A percentile compares a stretch with the other conserved stretches of the same genome.
Evolutionary conservation across 1,140 invertebrate species (phyloP).

Genomic region (Acyrthosiphon pisum): DNA sequence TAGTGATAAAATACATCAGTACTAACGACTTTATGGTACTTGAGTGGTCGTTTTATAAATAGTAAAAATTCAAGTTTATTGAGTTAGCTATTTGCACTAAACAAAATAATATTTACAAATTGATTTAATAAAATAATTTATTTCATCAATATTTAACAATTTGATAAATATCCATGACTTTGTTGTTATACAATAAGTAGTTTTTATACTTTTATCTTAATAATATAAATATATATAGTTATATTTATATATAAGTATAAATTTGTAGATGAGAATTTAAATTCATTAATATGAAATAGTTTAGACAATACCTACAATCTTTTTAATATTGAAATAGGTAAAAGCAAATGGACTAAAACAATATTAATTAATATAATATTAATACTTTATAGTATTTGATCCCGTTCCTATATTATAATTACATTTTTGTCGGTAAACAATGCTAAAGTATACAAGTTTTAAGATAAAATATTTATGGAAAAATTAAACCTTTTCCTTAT

Average conservation of each 20-base stretch:
- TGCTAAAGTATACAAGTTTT: not conserved
- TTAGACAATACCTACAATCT: not conserved
- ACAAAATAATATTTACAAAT: no score
- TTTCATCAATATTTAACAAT: not conserved
- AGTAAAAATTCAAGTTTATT: no score
- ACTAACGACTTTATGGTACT: no score
- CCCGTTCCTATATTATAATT: not conserved
- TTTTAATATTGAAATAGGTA: not conserved
- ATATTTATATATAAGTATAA: not conserved
- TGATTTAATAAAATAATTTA: not conserved
- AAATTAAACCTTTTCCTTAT: not conserved
- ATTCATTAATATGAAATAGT: not conserved
- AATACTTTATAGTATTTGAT: not conserved
- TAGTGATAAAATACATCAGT: no score
- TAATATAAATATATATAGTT: not conserved
- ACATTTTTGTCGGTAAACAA: not conserved
- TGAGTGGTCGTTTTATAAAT: no score
- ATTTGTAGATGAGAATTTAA: not conserved
- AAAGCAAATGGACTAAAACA: not conserved
- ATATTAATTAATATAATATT: not conserved
- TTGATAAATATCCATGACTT: not conserved
- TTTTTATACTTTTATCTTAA: not conserved
- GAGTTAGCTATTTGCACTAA: no score
- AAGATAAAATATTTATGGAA: not conserved
- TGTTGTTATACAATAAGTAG: not conserved